These are phyloP conservation scores for Eilema sororculum DNA, from an alignment of 2,888 invertebrate species.

Conservation along the genomic window DNA sequence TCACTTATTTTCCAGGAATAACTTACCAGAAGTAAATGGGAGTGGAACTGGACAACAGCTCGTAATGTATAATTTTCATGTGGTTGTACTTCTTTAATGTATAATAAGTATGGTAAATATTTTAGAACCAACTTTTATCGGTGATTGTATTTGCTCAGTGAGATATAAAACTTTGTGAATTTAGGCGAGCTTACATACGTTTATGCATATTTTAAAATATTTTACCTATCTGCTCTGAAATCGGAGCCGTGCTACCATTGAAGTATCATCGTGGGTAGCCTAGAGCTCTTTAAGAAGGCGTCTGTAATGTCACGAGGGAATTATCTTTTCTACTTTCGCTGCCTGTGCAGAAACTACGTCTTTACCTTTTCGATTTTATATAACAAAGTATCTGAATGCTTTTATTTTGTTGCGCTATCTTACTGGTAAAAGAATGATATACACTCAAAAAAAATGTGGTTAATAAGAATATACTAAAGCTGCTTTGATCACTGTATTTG, in stretches of 20 bases:
- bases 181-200: background rate
- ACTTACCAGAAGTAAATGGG: too few species aligned
- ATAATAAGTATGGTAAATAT: background rate
- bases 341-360: conserved; percentile 3
- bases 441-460: too few species aligned
- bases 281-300: conserved; percentile 4
- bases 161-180: background rate
- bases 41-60: too few species aligned
- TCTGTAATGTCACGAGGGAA: conserved; percentile 4
- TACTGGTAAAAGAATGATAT: background rate
- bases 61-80: background rate
- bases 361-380: conserved; percentile 1
- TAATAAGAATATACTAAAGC: background rate
- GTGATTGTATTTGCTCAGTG: background rate
- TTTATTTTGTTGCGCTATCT: background rate
- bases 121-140: background rate
- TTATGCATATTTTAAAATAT: conserved; percentile 2
- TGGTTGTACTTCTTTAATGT: background rate
- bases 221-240: background rate
- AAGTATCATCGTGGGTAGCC: conserved; percentile 4
- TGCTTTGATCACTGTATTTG: background rate
- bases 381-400: background rate
- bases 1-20: too few species aligned
- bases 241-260: background rate
- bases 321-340: conserved; percentile 4